Conservation (phyloP, 2,888 invertebrate species). For the Blastobasis adustella region DNA sequence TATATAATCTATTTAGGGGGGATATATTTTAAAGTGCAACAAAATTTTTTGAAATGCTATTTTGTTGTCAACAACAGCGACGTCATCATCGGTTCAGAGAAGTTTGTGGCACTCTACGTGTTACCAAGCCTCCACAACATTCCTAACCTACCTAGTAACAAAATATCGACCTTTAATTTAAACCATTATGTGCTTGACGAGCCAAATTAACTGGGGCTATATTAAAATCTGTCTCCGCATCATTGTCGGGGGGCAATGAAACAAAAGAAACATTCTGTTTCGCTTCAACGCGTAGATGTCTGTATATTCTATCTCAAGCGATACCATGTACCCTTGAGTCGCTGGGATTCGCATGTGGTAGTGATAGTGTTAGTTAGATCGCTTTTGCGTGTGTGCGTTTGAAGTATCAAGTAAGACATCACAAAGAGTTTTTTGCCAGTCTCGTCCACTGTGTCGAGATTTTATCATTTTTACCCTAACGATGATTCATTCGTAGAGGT, state of each 20-base stretch:
- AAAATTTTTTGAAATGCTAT: too few species aligned
- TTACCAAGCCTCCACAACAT: too few species aligned
- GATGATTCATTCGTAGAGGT: neutral
- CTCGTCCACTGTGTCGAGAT: neutral
- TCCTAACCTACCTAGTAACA: too few species aligned
- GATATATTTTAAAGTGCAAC: too few species aligned
- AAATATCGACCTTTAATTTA: too few species aligned
- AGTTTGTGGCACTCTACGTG: too few species aligned
- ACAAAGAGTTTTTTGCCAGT: neutral
- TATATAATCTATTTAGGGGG: too few species aligned
- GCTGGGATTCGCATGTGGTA: conserved; percentile 48
- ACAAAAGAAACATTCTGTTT: conserved; percentile 56
- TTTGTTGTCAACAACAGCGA: too few species aligned
- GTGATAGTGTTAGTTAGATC: conserved; percentile 38
- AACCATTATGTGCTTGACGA: neutral
- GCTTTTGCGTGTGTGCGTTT: conserved; percentile 28
- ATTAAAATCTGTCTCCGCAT: conserved; percentile 59
- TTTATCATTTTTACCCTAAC: neutral
- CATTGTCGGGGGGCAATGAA: conserved; percentile 63
- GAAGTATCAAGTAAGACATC: conserved; percentile 15
- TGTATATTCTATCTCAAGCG: conserved; percentile 47
- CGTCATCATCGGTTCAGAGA: too few species aligned
- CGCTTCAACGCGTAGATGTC: conserved; percentile 33
- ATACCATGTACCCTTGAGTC: conserved; percentile 58
- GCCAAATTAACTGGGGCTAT: conserved; percentile 61